phyloP scores from a whole-genome alignment of 2,888 invertebrate genomes.

The Taphrorychus bicolor region DNA sequence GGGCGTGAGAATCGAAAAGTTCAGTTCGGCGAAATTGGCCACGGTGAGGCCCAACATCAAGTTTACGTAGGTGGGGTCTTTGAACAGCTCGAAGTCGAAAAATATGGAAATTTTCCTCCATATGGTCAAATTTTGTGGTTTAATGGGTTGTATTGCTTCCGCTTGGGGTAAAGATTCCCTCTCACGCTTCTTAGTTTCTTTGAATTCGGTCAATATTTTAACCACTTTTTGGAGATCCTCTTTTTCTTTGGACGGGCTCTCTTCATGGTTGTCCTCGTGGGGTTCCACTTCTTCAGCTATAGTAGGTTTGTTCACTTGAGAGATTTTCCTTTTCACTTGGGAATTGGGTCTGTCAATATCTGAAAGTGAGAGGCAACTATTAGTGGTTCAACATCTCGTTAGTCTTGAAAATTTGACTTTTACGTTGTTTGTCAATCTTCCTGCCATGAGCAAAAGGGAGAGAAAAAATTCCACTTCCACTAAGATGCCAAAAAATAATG shows the following conservation, averaged over 20 bases:
- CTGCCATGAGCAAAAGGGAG: too few species aligned
- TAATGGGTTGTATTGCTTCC: not conserved
- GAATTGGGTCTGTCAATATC: constrained; percentile 27
- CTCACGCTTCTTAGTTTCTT: constrained; percentile 36
- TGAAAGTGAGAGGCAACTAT: constrained; percentile 4
- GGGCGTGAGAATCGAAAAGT: constrained; percentile 76
- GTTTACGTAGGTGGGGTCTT: constrained; percentile 73
- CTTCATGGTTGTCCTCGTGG: constrained; percentile 30
- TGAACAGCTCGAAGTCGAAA: constrained; percentile 74
- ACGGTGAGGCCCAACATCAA: constrained; percentile 75
- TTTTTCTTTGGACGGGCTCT: constrained; percentile 58
- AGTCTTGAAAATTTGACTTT: too few species aligned
- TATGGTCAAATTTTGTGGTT: constrained; percentile 53
- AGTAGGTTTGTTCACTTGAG: constrained; percentile 45
- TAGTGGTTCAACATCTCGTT: not conserved
- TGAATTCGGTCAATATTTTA: constrained; percentile 63
- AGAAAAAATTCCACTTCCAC: too few species aligned
- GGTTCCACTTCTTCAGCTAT: constrained; percentile 47
- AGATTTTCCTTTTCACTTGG: constrained; percentile 33
- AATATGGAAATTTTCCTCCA: constrained; percentile 68
- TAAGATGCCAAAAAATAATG: too few species aligned
- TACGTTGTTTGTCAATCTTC: too few species aligned
- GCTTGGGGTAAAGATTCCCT: not conserved
- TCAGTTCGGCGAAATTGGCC: constrained; percentile 75
- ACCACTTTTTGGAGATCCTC: constrained; percentile 67